Evolutionary conservation across 2,113 vertebrate genomes (phyloP).

Genomic region (Spilogale gracilis): DNA sequence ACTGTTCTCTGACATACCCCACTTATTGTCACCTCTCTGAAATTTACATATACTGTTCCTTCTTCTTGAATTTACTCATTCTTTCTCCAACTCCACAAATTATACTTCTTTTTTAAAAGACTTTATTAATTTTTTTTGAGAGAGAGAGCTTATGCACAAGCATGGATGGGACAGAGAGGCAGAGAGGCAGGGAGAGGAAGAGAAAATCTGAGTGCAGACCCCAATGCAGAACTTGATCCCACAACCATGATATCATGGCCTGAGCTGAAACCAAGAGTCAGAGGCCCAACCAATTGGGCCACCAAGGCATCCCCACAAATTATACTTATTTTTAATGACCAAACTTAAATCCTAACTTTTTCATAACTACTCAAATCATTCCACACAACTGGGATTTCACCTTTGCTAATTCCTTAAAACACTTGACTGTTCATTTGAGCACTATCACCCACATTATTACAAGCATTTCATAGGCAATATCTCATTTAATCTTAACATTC

Average conservation of each 20-base stretch:
- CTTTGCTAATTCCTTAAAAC: neutral
- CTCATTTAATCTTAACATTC: neutral
- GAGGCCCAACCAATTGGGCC: neutral
- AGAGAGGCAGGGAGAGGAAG: neutral
- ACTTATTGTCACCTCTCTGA: neutral
- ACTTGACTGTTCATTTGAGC: neutral
- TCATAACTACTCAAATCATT: neutral
- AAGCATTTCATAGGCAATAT: neutral
- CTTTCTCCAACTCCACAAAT: neutral
- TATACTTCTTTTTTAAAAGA: neutral
- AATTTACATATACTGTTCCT: neutral
- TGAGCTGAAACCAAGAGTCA: neutral
- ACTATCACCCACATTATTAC: neutral
- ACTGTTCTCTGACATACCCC: neutral
- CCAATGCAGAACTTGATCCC: neutral
- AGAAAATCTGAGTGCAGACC: neutral
- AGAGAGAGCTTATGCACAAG: neutral
- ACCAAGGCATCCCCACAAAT: neutral
- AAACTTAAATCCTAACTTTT: neutral
- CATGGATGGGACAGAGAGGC: neutral
- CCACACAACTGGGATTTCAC: neutral
- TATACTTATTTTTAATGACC: neutral
- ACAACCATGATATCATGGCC: neutral
- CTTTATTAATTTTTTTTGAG: neutral
- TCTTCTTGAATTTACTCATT: neutral